Percentiles rank a stretch among this genome's conserved stretches.
Conservation (phyloP, 2,113 vertebrate species). For the Atherinomorus stipes region DNA sequence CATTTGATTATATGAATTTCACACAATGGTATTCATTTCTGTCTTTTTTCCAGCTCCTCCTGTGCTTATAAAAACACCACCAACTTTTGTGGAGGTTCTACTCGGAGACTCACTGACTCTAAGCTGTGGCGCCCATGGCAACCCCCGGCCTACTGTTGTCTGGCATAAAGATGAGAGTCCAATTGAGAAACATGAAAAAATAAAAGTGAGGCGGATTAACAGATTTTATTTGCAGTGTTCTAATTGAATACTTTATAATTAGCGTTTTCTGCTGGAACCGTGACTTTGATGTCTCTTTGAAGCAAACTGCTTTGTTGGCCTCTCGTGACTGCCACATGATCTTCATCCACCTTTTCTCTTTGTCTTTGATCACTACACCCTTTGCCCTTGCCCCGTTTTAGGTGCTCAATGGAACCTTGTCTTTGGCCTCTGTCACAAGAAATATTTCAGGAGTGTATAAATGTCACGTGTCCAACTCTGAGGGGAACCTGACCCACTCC, state of each 20-base stretch:
- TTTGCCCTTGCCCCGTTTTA: constrained; percentile 52
- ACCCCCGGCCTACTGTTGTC: constrained; percentile 88
- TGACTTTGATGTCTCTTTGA: constrained; percentile 36
- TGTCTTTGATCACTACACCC: constrained; percentile 14
- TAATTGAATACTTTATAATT: constrained; percentile 43
- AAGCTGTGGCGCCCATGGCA: constrained; percentile 89
- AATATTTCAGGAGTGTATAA: constrained; percentile 89
- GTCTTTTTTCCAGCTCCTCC: constrained; percentile 86
- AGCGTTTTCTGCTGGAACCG: constrained; percentile 22
- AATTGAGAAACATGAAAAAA: constrained; percentile 82
- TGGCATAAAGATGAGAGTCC: constrained; percentile 89
- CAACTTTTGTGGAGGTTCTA: constrained; percentile 87
- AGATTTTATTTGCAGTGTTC: constrained; percentile 51
- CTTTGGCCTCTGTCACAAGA: constrained; percentile 83
- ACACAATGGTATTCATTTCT: not conserved
- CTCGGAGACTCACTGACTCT: constrained; percentile 87
- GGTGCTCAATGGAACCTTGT: constrained; percentile 91
- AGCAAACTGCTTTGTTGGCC: constrained; percentile 38
- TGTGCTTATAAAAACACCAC: constrained; percentile 89
- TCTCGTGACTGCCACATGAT: not conserved
- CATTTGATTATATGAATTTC: constrained; percentile 6
- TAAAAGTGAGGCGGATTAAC: constrained; percentile 82
- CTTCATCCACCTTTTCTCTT: not conserved
- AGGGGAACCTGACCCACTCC: constrained; percentile 89
- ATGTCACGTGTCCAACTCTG: constrained; percentile 92